phyloP scores from a whole-genome alignment of 2,888 invertebrate species.

The Anthophora plumipes region DNA sequence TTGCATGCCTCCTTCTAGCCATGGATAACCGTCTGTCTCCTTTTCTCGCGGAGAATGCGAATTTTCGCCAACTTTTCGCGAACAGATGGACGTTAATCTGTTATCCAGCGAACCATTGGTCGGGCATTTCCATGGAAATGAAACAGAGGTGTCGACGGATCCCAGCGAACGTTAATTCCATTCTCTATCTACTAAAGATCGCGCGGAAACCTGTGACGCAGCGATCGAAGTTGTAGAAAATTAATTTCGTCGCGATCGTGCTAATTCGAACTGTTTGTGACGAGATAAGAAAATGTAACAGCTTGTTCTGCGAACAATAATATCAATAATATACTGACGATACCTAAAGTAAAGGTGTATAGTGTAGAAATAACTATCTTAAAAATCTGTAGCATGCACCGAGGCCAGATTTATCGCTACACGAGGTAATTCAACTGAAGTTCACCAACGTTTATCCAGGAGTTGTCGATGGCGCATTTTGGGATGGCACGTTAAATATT shows the following conservation, averaged over 20 bases:
- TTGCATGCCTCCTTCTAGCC: constrained; percentile 30
- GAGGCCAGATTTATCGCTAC: not conserved
- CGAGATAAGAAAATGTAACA: not conserved
- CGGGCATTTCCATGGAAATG: constrained; percentile 70
- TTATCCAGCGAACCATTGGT: not conserved
- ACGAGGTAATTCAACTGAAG: not conserved
- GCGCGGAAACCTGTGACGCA: constrained; percentile 21
- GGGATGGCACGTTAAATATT: not conserved
- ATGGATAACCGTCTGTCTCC: constrained; percentile 1
- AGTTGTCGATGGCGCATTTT: constrained; percentile 8
- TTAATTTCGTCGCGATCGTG: constrained; percentile 13
- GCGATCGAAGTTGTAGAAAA: constrained; percentile 41
- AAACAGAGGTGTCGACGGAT: constrained; percentile 36
- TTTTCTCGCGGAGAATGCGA: constrained; percentile 15
- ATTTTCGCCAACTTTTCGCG: constrained; percentile 32
- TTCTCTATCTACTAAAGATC: constrained; percentile 46
- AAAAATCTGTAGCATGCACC: not conserved
- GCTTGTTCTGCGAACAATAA: no score
- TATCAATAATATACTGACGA: no score
- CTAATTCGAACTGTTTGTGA: not conserved
- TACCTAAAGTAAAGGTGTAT: not conserved
- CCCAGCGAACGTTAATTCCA: constrained; percentile 51
- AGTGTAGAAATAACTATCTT: not conserved
- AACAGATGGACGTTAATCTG: constrained; percentile 25
- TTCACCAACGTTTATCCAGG: not conserved